These are phyloP conservation scores for Thalassoma bifasciatum DNA, from an alignment of 2,113 vertebrate genomes.

Conservation along the genomic window DNA sequence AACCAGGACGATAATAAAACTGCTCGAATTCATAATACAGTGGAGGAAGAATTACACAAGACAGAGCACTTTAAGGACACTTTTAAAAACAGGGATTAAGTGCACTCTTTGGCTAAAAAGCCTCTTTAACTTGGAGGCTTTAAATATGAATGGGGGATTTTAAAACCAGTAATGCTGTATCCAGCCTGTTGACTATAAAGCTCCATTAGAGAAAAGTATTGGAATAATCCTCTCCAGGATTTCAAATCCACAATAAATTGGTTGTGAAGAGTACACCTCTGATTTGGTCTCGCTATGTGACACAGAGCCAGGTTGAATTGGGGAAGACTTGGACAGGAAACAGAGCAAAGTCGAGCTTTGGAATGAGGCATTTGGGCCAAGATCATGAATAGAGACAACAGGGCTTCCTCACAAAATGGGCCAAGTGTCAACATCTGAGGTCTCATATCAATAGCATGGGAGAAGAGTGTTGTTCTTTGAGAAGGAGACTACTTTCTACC, in stretches of 20 bases:
- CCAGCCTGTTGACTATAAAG: slow-evolving; percentile 37
- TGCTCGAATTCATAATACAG: slow-evolving; percentile 28
- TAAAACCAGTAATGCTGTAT: slow-evolving; percentile 37
- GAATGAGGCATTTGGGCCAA: slow-evolving; percentile 43
- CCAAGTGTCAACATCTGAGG: slow-evolving; percentile 13
- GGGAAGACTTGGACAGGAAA: slow-evolving; percentile 38
- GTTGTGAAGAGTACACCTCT: slow-evolving; percentile 41
- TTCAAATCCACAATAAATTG: slow-evolving; percentile 39
- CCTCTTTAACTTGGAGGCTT: slow-evolving; percentile 46
- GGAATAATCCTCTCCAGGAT: slow-evolving; percentile 36
- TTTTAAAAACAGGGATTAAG: slow-evolving; percentile 59
- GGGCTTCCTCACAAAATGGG: slow-evolving; percentile 20
- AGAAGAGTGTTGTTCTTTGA: not conserved
- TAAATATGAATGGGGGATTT: slow-evolving; percentile 46
- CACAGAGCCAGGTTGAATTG: slow-evolving; percentile 30
- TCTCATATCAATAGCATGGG: slow-evolving; percentile 20
- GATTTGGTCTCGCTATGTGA: slow-evolving; percentile 30
- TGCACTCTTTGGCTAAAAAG: slow-evolving; percentile 48
- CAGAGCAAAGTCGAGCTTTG: slow-evolving; percentile 27
- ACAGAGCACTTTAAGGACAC: slow-evolving; percentile 28
- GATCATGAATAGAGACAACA: slow-evolving; percentile 48
- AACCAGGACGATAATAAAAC: slow-evolving; percentile 38
- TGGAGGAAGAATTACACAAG: slow-evolving; percentile 42
- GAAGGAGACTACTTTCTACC: slow-evolving; percentile 7
- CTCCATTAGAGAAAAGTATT: slow-evolving; percentile 37